Evolutionary conservation across 2,888 invertebrate genomes (phyloP).

Genomic region (Cheilosia urbana): DNA sequence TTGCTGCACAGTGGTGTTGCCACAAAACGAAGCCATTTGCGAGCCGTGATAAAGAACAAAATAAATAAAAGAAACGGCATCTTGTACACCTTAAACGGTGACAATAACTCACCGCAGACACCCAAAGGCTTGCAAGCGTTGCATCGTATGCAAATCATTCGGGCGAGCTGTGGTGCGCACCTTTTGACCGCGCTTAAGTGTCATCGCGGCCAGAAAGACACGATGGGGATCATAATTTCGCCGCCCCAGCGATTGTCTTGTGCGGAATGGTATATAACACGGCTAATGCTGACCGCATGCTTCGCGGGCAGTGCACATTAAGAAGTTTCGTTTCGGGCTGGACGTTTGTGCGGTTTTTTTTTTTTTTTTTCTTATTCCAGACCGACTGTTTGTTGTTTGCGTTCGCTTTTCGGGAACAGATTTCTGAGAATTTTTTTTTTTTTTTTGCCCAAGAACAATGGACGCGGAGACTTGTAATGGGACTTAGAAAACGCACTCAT

Average conservation of each 20-base stretch:
- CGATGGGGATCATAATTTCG: constrained; percentile 70
- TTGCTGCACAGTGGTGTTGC: constrained; percentile 33
- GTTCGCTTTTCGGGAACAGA: constrained; percentile 27
- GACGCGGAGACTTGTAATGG: background rate
- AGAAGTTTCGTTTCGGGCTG: constrained; percentile 16
- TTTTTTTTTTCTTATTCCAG: background rate
- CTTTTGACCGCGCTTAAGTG: constrained; percentile 73
- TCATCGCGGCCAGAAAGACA: constrained; percentile 59
- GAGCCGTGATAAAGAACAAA: constrained; percentile 69
- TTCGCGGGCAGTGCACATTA: constrained; percentile 47
- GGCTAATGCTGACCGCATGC: constrained; percentile 47
- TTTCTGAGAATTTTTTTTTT: constrained; percentile 34
- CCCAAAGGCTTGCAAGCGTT: constrained; percentile 72
- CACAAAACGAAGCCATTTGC: constrained; percentile 74
- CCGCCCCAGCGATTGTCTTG: constrained; percentile 62
- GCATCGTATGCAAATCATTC: constrained; percentile 66
- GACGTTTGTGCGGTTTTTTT: constrained; percentile 18
- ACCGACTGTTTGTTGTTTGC: background rate
- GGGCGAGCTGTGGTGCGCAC: constrained; percentile 62
- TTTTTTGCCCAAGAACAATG: constrained; percentile 51
- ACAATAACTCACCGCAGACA: constrained; percentile 75
- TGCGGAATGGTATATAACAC: constrained; percentile 7
- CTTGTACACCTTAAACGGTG: constrained; percentile 75
- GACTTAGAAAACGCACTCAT: constrained; percentile 65
- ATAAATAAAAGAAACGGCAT: constrained; percentile 75